Evolutionary conservation across 2,888 invertebrate species (phyloP).

Genomic region (Eupithecia subumbrata): DNA sequence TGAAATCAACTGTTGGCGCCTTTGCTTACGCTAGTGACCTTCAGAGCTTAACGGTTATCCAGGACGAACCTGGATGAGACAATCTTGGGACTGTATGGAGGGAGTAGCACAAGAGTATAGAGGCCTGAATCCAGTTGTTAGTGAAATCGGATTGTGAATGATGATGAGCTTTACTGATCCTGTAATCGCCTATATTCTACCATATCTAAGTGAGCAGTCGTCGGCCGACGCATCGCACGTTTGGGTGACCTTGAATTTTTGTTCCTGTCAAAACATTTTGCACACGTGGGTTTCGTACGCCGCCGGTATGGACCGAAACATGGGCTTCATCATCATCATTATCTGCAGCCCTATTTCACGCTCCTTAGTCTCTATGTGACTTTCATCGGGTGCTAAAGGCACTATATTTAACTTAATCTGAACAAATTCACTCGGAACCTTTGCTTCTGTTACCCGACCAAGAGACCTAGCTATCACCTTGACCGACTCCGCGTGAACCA

Average conservation of each 20-base stretch:
- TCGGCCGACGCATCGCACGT: neutral
- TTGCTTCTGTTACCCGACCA: slow-evolving; percentile 2
- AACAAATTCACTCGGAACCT: neutral
- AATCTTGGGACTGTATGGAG: too few relatives aligned
- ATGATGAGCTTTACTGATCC: too few relatives aligned
- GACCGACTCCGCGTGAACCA: slow-evolving; percentile 1
- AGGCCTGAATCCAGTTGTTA: too few relatives aligned
- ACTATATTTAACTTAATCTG: too few relatives aligned
- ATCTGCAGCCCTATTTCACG: neutral
- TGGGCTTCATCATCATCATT: too few relatives aligned
- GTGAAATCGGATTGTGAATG: too few relatives aligned
- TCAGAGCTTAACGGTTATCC: neutral
- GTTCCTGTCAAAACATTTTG: neutral
- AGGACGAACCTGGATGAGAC: too few relatives aligned
- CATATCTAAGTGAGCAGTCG: too few relatives aligned
- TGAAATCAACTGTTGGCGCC: neutral
- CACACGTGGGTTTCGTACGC: neutral
- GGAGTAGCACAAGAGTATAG: too few relatives aligned
- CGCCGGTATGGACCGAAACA: neutral
- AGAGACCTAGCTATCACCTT: slow-evolving; percentile 8
- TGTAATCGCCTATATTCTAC: too few relatives aligned
- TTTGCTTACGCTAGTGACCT: neutral
- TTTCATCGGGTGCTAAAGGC: neutral
- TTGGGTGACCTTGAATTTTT: neutral
- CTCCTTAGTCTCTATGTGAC: neutral